Base-by-base conservation (phyloP, 1,140 invertebrate genomes). In the Drosophila kanapiae region DNA sequence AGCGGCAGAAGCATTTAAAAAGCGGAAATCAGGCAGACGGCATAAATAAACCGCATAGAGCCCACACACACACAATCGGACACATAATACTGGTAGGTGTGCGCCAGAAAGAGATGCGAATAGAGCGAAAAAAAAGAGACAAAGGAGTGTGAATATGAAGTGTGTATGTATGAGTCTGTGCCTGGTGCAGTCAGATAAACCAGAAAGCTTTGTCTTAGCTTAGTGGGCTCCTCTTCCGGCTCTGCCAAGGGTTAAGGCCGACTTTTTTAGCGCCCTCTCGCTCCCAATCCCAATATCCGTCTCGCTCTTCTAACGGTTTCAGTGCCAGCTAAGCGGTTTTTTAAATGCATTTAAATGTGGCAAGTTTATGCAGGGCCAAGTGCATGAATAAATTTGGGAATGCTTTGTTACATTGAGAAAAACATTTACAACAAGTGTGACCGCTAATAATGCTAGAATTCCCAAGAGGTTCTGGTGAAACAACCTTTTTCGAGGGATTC, bases 11-110 rank as follows among this genome's bases (percentile, higher is more conserved):
- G 72, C 84, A 88, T 87, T 87, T 88, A 87, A 87, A 87, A 88
- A 90, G 80, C 84, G 84, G 84, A 88, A 88, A 88, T 88, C 85
- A 90, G 69, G 85, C 85, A 88, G 84, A 88, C 84, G 64, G 75
- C 80, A 81, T 83, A 88, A 87, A 88, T 82, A 78, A 78, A 78
- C 76, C 80, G 71, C 80, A 78, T 70, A 82, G 62, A 51, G 47
- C 59, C 31, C 45, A 47, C 38, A 53, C 58, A 33, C 45, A 62
- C 48, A 49, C 27, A 58, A 40, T 38, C 13, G 49, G n/a, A 56
- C 35, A 54, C 16, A 37, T 51, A 35, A 68, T 49, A 51, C 51
- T 35, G 48, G 49, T 47, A 33, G 18, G 57, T 62, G 68, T 74
- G 31, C 42, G 38, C 9, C 6, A 29, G 35, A 37, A 13, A 56